Conservation (phyloP, 1,140 invertebrate species). For the Drosophila obscura region DNA sequence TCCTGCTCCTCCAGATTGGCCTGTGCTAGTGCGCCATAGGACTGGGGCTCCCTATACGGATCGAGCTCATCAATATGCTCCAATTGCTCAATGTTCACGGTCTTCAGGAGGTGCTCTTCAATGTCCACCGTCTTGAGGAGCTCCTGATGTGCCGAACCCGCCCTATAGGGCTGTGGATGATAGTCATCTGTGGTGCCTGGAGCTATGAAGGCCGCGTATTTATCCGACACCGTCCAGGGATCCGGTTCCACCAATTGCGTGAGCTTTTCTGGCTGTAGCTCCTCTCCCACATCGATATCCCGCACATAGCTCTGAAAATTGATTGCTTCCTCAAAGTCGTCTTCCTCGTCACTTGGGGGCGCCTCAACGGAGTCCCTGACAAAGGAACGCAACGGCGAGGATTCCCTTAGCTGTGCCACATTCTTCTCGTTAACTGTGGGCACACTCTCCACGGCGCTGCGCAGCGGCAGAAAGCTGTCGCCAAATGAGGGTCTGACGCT, state of each 20-base stretch:
- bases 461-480: constrained; percentile 84
- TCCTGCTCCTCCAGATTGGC: constrained; percentile 7
- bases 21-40: constrained; percentile 57
- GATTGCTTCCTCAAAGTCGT: constrained; percentile 15
- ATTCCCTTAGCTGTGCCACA: constrained; percentile 39
- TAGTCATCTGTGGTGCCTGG: constrained; percentile 33
- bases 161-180: constrained; percentile 67
- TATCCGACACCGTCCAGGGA: constrained; percentile 69
- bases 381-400: constrained; percentile 59
- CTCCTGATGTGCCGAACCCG: constrained; percentile 74
- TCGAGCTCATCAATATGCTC: constrained; percentile 69
- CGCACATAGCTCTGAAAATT: constrained; percentile 29
- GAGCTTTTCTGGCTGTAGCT: constrained; percentile 29
- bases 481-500: constrained; percentile 62
- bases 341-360: constrained; percentile 81
- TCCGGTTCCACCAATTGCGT: constrained; percentile 37
- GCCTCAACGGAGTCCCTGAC: constrained; percentile 87
- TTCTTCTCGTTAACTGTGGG: constrained; percentile 79
- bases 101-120: constrained; percentile 42
- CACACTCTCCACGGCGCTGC: constrained; percentile 86
- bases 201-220: constrained; percentile 84
- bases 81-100: constrained; percentile 51
- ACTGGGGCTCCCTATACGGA: constrained; percentile 44
- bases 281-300: constrained; percentile 24
- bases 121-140: constrained; percentile 59